Conservation (phyloP, 2,888 invertebrate species). For the Xylota sylvarum region DNA sequence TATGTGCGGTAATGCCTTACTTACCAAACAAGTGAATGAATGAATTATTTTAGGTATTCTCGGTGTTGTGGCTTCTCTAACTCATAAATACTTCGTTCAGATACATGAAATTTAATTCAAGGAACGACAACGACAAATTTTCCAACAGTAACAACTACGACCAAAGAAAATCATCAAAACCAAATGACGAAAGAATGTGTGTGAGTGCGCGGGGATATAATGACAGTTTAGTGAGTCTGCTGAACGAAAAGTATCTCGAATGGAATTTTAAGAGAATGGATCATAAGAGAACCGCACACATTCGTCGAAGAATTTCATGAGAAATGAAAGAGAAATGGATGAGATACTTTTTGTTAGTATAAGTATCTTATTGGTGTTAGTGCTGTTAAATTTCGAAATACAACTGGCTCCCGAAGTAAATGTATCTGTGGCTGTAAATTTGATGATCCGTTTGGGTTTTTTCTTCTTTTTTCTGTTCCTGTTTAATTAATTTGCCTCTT, state of each 20-base stretch:
- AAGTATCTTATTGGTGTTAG: not conserved
- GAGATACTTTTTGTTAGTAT: not conserved
- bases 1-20: slow-evolving; percentile 48
- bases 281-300: not conserved
- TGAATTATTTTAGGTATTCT: slow-evolving; percentile 36
- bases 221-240: slow-evolving; percentile 17
- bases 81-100: slow-evolving; percentile 15
- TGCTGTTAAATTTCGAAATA: slow-evolving; percentile 25
- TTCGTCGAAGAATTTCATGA: not conserved
- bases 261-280: slow-evolving; percentile 30
- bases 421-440: slow-evolving; percentile 18
- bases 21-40: slow-evolving; percentile 37
- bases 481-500: slow-evolving; percentile 69
- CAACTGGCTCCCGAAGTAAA: not conserved
- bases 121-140: not conserved
- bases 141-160: not conserved
- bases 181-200: not conserved
- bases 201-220: not conserved
- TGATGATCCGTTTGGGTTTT: slow-evolving; percentile 30
- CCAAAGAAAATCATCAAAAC: not conserved
- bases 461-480: slow-evolving; percentile 14
- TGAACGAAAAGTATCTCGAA: slow-evolving; percentile 1
- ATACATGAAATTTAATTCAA: slow-evolving; percentile 36
- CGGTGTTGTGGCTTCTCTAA: slow-evolving; percentile 1
- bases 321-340: slow-evolving; percentile 4